A percentile compares a stretch with the other conserved stretches of the same genome.
Conservation (phyloP, 1,140 invertebrate species). For the Sitobion miscanthi region DNA sequence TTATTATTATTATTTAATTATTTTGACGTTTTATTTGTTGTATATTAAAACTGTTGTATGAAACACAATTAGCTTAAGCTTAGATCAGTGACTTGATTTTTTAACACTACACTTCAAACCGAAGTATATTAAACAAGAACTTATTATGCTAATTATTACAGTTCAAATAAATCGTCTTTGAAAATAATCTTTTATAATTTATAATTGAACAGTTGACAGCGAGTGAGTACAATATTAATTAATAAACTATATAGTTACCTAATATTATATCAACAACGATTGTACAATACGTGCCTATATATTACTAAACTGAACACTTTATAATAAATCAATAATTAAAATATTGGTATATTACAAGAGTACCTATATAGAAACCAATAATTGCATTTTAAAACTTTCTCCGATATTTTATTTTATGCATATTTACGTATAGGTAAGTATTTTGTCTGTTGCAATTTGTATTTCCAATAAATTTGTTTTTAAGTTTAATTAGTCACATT, state of each 20-base stretch:
- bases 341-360: not conserved
- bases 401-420: not conserved
- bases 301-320: too few relatives aligned
- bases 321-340: not conserved
- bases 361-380: not conserved
- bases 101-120: not conserved
- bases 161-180: not conserved
- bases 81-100: not conserved
- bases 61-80: not conserved
- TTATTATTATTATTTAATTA: not conserved
- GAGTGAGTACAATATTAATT: not conserved
- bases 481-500: not conserved
- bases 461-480: not conserved
- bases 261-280: not conserved
- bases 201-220: not conserved
- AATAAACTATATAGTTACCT: not conserved
- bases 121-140: not conserved
- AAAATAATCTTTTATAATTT: not conserved
- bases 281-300: not conserved
- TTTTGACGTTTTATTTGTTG: too few relatives aligned
- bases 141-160: slow-evolving; percentile 2
- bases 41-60: not conserved
- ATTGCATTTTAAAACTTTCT: not conserved
- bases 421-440: not conserved
- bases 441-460: not conserved